phyloP scores from a whole-genome alignment of 2,888 invertebrate genomes.

The Harpagoxenus sublaevis region DNA sequence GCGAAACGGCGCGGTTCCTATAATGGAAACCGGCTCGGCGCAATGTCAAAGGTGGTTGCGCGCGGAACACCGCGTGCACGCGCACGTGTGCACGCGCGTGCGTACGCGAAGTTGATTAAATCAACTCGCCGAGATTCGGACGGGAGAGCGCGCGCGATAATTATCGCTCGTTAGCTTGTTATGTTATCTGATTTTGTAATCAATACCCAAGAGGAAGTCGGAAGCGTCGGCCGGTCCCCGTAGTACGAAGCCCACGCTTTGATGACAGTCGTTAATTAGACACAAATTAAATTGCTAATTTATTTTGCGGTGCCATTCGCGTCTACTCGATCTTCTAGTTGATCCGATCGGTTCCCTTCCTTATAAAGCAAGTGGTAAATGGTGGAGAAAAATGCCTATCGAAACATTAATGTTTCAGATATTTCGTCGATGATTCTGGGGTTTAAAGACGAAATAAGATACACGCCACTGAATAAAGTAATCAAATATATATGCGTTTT shows the following conservation, averaged over 20 bases:
- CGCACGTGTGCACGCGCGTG: constrained; percentile 32
- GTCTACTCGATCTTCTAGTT: neutral
- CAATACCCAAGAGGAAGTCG: constrained; percentile 76
- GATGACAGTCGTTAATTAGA: constrained; percentile 66
- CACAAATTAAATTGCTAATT: constrained; percentile 58
- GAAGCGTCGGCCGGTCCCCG: constrained; percentile 59
- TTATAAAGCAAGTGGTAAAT: neutral
- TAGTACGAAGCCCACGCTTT: neutral
- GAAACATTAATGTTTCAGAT: neutral
- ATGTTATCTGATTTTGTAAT: constrained; percentile 80
- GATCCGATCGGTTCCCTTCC: neutral
- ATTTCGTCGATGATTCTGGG: neutral
- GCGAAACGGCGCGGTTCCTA: constrained; percentile 32
- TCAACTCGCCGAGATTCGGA: constrained; percentile 76
- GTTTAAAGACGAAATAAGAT: neutral
- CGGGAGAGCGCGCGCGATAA: constrained; percentile 77
- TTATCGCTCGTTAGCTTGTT: constrained; percentile 82
- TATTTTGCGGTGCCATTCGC: neutral
- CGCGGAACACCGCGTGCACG: constrained; percentile 32
- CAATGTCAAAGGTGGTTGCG: constrained; percentile 36
- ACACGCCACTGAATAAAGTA: neutral
- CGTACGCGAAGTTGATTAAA: constrained; percentile 78
- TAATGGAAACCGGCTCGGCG: neutral
- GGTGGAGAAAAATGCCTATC: neutral
- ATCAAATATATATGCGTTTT: neutral